Evolutionary conservation across 2,113 vertebrate species (phyloP).

Genomic region (Otocyon megalotis): DNA sequence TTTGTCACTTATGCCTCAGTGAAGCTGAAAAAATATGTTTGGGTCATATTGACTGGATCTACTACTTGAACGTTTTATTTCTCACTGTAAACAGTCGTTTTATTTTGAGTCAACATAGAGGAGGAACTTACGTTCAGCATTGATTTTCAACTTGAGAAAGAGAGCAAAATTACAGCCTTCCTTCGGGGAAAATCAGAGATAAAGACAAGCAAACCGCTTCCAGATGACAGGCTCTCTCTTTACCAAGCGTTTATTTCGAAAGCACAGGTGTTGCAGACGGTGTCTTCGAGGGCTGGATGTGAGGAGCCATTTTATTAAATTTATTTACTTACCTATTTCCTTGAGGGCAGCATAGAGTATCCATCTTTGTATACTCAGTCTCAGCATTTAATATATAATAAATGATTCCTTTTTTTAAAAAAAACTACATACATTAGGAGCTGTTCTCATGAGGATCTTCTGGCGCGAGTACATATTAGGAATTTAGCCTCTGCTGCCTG

Average conservation of each 20-base stretch:
- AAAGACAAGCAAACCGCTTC: neutral
- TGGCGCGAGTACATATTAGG: too few species aligned
- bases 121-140: neutral
- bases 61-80: too few species aligned
- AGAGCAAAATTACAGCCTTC: neutral
- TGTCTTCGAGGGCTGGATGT: too few species aligned
- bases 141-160: neutral
- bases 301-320: too few species aligned
- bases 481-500: neutral
- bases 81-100: neutral
- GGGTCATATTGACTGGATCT: neutral
- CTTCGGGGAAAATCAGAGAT: neutral
- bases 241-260: accelerated
- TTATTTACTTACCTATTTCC: neutral
- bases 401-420: neutral
- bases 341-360: accelerated
- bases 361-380: neutral
- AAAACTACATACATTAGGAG: neutral
- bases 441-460: neutral
- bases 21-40: too few species aligned
- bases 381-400: neutral
- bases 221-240: neutral
- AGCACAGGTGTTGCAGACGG: too few species aligned
- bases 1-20: accelerated
- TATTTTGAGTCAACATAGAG: neutral